These are phyloP conservation scores for Phaenicophaeus curvirostris DNA, from an alignment of 2,797 vertebrate species.

Conservation along the genomic window DNA sequence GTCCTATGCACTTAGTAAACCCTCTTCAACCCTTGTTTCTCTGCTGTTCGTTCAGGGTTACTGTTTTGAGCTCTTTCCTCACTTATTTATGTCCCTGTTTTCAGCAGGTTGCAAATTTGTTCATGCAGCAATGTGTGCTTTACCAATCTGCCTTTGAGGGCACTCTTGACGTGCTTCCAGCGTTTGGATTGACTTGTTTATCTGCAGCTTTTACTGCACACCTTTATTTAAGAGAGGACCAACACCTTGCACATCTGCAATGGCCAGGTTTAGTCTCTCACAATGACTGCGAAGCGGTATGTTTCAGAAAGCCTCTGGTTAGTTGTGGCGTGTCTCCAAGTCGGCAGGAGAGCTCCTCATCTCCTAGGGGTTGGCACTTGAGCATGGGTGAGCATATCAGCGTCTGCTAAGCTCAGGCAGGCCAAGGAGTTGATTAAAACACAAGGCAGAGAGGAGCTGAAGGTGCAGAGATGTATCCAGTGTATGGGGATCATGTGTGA, in stretches of 20 bases:
- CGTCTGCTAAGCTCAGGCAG: not conserved
- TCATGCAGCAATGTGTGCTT: not conserved
- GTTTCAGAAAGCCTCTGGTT: not conserved
- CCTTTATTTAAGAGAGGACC: not conserved
- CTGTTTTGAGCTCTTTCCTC: not conserved
- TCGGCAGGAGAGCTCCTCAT: not conserved
- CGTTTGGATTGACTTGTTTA: not conserved
- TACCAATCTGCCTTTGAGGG: not conserved
- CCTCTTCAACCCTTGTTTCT: not conserved
- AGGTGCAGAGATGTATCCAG: not conserved
- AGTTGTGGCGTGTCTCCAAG: not conserved
- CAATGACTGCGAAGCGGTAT: not conserved
- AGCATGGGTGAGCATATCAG: not conserved
- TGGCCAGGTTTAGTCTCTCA: not conserved
- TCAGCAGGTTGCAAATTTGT: not conserved
- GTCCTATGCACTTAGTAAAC: not conserved
- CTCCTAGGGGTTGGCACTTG: not conserved
- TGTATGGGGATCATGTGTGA: accelerated
- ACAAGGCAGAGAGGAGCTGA: not conserved
- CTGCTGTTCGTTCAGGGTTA: not conserved
- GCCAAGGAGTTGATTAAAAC: not conserved
- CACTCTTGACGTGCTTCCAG: not conserved
- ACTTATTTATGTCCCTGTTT: not conserved
- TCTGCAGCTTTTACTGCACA: not conserved
- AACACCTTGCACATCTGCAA: not conserved